phyloP scores from a whole-genome alignment of 2,113 vertebrate species.

The Crypturellus undulatus region DNA sequence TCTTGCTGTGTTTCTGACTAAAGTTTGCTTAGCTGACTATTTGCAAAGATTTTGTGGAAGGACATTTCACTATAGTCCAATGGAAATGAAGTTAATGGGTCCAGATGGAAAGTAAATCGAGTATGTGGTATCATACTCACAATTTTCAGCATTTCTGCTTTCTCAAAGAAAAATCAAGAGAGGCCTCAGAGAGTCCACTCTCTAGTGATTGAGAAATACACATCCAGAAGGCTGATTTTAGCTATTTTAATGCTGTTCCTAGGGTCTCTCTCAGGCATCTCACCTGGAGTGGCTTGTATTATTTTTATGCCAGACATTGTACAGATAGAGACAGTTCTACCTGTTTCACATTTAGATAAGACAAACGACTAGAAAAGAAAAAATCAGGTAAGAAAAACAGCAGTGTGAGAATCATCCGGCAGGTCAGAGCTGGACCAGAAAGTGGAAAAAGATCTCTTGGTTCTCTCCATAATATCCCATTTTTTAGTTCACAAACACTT shows the following conservation, averaged over 20 bases:
- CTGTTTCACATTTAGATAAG: neutral
- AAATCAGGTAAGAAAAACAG: neutral
- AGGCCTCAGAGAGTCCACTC: neutral
- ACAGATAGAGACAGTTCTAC: neutral
- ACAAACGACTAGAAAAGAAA: neutral
- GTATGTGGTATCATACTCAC: neutral
- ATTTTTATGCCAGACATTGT: rapidly evolving
- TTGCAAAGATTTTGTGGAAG: neutral
- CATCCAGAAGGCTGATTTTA: neutral
- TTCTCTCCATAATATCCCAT: neutral
- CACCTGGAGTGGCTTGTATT: neutral
- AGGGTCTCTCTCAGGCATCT: neutral
- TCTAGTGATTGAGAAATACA: neutral
- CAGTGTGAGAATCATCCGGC: neutral
- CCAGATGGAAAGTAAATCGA: neutral
- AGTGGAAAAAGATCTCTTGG: neutral
- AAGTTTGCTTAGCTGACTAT: neutral
- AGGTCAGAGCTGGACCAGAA: neutral
- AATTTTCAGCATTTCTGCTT: neutral
- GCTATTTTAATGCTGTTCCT: neutral
- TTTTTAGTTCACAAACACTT: neutral
- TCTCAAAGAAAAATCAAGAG: neutral
- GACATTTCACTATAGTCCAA: neutral
- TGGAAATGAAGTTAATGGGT: neutral
- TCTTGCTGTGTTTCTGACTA: neutral